Percentiles rank a stretch among this genome's conserved stretches.
Conservation (phyloP, 2,797 vertebrate species). For the Macroramphosus scolopax region DNA sequence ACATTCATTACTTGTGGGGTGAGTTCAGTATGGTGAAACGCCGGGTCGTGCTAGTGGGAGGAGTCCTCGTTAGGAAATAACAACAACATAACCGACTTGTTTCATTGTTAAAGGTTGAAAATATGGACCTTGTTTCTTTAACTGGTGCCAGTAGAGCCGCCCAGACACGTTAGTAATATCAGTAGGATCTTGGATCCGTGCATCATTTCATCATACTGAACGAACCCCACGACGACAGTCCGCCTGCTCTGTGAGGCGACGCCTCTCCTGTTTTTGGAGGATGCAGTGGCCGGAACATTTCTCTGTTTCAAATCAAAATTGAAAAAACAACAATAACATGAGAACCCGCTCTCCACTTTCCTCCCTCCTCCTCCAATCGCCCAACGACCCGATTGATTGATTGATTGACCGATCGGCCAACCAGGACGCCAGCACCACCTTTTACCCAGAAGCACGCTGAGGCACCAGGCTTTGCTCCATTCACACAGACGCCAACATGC, state of each 20-base stretch:
- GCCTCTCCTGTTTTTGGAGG: constrained; percentile 43
- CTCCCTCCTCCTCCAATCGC: constrained; percentile 62
- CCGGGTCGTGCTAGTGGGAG: constrained; percentile 7
- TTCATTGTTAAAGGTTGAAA: no score
- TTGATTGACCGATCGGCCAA: constrained; percentile 67
- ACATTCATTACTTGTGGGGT: constrained; percentile 45
- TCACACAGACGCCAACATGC: constrained; percentile 79
- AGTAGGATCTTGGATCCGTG: not conserved
- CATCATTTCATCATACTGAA: constrained; percentile 49
- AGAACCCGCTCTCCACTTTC: constrained; percentile 72
- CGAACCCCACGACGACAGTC: constrained; percentile 22
- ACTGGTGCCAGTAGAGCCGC: no score
- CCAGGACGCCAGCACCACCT: constrained; percentile 83
- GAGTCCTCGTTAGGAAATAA: no score
- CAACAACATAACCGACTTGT: no score
- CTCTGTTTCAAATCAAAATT: constrained; percentile 64
- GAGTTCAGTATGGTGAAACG: constrained; percentile 47
- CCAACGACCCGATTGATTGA: constrained; percentile 66
- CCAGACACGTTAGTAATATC: no score
- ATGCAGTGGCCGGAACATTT: constrained; percentile 57
- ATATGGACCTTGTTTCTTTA: no score
- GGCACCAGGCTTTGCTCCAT: constrained; percentile 84
- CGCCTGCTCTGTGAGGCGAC: constrained; percentile 47
- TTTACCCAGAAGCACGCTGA: constrained; percentile 81
- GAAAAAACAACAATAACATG: constrained; percentile 65